Evolutionary conservation across 2,888 invertebrate species (phyloP), one percentile per base, ranked within the genome.

Genomic region (Platycheirus rosarum): DNA sequence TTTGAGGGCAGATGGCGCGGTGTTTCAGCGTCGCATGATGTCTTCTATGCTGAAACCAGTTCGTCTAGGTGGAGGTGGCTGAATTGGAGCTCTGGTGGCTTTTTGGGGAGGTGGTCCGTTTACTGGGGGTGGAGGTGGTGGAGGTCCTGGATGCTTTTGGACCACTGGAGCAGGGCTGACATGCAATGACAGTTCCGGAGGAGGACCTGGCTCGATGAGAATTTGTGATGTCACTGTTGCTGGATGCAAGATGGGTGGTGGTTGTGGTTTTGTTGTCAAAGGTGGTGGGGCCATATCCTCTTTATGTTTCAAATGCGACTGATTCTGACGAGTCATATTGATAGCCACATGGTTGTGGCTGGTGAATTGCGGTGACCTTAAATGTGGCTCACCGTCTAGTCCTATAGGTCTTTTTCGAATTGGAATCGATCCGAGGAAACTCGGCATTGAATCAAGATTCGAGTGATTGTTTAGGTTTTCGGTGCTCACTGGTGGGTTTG

Each of bases 1-100:
- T 57, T 60, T 55, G 65, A 75, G 55, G 23, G 37, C 29, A 53
- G 26, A 6, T 9, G 57, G 26, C 2, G 16, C 2, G 16, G 7
- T 7, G 29, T 4, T 9, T 92, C 92, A 96, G 90, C 96, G 95
- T 87, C 96, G 93, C 97, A 97, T 96, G 86, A 97, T 96, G 86
- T 97, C 97, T 88, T 96, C 97, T 91, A 97, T 97, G 88, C 96
- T 96, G 90, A 97, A 97, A 14, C 97, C 97, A 88, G 96, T 95
- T 87, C 95, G 95, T 85, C 95, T 23, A 5, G 55, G 93, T 8
- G 94, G 76, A 63, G 85, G 40, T 32, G 65, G 63, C 35, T 84
- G 85, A 69, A 77, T 84, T 18, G 74, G 60, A 14, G 75, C 62
- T 66, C 85, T 68, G 20, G 84, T 65, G 40, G 79, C 84, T 49